Evolutionary conservation across 2,113 vertebrate genomes (phyloP), one percentile per base, ranked within the genome.

Genomic region (Thinocorus orbignyianus): DNA sequence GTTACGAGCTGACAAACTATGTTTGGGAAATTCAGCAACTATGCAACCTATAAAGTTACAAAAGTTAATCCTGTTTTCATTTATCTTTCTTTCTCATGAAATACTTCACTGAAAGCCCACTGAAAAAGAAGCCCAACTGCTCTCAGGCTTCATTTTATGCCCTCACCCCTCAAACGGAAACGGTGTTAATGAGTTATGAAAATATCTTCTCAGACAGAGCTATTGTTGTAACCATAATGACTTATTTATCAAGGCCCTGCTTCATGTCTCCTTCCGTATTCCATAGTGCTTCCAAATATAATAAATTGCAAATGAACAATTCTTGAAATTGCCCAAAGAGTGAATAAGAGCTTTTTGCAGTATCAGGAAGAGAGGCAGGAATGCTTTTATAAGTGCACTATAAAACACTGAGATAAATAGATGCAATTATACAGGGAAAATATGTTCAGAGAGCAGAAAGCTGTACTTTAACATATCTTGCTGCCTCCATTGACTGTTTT

Each of bases 371-470:
- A 69, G 66, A 91, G 71, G 93, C 35, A 76, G 44, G 80, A 49
- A 88, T 25, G 61, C 57, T 85, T 93, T 80, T 81, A 57, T 44
- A 89, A 95, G 78, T 25, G 77, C 44, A 26, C 70, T 72, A 49
- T 76, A 94, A 96, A 95, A 71, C 68, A 93, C 30, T 69, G 80
- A 93, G 93, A 96, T 94, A 97, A 96, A 93, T 92, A 95, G 10
- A 70, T 79, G 86, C 84, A 94, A 94, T 97, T 94, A 95, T 28
- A 89, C 2, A 5, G 58, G n/a, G 77, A 57, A 92, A 96, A 87
- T 28, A 57, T 0, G 13, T 58, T 72, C 83, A 82, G 61, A 74
- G 71, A 72, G 78, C 61, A 68, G 72, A 86, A 89, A 81, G 57
- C 86, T 83, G 61, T 57, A 57, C 37, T 92, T 96, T 19, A 91